Evolutionary conservation across 2,888 invertebrate species (phyloP).

Genomic region (Drosophila melanosoma): DNA sequence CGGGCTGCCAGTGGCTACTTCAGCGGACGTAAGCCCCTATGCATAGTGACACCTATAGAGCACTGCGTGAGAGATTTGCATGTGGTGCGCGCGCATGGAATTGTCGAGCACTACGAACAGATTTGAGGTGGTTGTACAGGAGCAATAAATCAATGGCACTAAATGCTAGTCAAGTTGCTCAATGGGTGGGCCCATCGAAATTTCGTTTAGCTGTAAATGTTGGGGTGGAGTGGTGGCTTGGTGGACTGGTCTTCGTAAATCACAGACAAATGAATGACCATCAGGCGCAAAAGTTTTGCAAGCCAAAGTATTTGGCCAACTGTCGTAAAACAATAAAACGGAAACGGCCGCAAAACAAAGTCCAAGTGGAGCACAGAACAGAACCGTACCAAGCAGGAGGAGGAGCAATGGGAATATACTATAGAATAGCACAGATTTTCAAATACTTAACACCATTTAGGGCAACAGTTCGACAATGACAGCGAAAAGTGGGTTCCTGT

Average conservation of each 20-base stretch:
- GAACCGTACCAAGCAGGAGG: slow-evolving; percentile 2
- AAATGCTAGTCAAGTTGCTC: slow-evolving; percentile 50
- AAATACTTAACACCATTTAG: slow-evolving; percentile 77
- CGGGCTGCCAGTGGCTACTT: slow-evolving; percentile 70
- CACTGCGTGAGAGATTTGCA: slow-evolving; percentile 74
- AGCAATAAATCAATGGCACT: slow-evolving; percentile 72
- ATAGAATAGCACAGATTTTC: slow-evolving; percentile 64
- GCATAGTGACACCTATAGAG: slow-evolving; percentile 78
- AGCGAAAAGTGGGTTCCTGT: slow-evolving; percentile 34
- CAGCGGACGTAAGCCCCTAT: slow-evolving; percentile 78
- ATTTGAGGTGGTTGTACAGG: slow-evolving; percentile 46
- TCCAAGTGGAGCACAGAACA: slow-evolving; percentile 16
- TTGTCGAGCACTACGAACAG: slow-evolving; percentile 74
- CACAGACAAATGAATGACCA: slow-evolving; percentile 79
- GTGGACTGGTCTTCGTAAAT: slow-evolving; percentile 59
- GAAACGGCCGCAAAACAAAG: slow-evolving; percentile 51
- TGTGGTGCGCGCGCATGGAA: slow-evolving; percentile 66
- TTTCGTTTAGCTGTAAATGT: background rate
- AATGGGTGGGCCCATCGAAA: slow-evolving; percentile 10
- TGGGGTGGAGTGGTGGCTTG: background rate
- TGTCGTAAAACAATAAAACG: slow-evolving; percentile 78
- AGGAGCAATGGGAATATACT: background rate
- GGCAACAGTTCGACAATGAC: slow-evolving; percentile 70
- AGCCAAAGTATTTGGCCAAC: slow-evolving; percentile 76
- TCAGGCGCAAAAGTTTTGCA: slow-evolving; percentile 69